phyloP scores from a whole-genome alignment of 2,797 vertebrate genomes.

The Phylloscopus collybita region DNA sequence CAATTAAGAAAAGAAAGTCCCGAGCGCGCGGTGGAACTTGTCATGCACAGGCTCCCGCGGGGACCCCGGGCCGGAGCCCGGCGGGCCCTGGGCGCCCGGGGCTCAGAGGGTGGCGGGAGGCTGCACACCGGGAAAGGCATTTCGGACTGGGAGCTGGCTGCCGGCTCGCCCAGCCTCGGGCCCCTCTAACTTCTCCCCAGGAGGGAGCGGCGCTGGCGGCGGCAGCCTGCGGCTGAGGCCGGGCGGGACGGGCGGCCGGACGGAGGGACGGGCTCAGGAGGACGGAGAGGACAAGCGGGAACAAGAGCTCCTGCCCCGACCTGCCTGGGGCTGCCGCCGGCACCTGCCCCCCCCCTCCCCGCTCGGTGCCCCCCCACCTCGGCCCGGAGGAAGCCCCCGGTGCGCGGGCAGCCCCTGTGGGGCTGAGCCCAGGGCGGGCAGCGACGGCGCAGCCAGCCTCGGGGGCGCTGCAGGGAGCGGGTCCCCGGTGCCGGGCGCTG shows the following conservation, averaged over 20 bases:
- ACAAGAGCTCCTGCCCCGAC: background rate
- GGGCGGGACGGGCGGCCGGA: background rate
- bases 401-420: background rate
- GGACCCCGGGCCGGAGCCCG: background rate
- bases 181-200: background rate
- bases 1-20: constrained; percentile 58
- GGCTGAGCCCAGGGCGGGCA: background rate
- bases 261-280: no score
- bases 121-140: background rate
- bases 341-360: background rate
- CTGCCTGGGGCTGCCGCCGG: background rate
- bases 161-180: background rate
- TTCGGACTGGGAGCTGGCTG: background rate
- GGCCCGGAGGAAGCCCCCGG: background rate
- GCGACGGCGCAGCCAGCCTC: background rate
- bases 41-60: background rate
- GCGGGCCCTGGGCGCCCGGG: background rate
- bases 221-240: background rate
- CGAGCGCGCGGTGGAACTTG: background rate
- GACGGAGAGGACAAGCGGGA: background rate
- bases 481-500: background rate
- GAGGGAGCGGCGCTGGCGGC: background rate
- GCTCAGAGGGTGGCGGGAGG: background rate
- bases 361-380: background rate
- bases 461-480: background rate